A percentile compares a stretch with the other conserved stretches of the same genome.
These are phyloP conservation scores for Toxotes chatareus DNA, from an alignment of 2,113 vertebrate species.

Conservation along the genomic window DNA sequence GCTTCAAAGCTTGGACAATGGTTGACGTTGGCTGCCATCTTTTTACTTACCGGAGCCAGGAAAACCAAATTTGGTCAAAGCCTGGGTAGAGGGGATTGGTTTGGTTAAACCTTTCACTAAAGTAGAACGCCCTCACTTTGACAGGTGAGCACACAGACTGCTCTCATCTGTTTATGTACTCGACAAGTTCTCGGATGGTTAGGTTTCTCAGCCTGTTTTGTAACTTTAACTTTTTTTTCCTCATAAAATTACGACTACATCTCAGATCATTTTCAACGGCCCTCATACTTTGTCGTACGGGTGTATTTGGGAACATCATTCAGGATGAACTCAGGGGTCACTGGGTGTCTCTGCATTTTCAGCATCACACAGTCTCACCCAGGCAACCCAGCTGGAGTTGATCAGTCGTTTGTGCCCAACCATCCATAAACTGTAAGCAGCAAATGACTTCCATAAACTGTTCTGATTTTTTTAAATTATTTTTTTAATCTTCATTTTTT, in stretches of 20 bases:
- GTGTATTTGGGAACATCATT: slow-evolving; percentile 1
- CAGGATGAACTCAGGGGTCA: slow-evolving; percentile 44
- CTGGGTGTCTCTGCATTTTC: slow-evolving; percentile 65
- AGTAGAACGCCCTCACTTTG: no score
- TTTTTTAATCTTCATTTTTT: neutral
- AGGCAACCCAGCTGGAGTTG: slow-evolving; percentile 58
- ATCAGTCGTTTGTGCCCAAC: slow-evolving; percentile 35
- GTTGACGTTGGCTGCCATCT: no score
- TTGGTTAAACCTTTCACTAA: no score
- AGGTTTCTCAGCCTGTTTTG: neutral
- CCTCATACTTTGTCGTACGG: neutral
- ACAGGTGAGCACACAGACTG: no score
- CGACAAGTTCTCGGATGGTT: no score
- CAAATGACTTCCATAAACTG: neutral
- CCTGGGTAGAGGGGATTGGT: no score
- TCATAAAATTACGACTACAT: neutral
- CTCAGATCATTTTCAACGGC: neutral
- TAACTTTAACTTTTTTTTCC: neutral
- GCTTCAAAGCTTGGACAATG: no score
- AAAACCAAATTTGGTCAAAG: no score
- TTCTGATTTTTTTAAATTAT: neutral
- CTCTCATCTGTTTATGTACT: no score
- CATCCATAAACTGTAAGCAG: slow-evolving; percentile 60
- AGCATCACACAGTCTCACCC: slow-evolving; percentile 54
- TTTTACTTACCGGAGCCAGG: no score